These are phyloP conservation scores for Micromussa lordhowensis DNA, from an alignment of 92 coral and sea anemone genomes.

Conservation along the genomic window DNA sequence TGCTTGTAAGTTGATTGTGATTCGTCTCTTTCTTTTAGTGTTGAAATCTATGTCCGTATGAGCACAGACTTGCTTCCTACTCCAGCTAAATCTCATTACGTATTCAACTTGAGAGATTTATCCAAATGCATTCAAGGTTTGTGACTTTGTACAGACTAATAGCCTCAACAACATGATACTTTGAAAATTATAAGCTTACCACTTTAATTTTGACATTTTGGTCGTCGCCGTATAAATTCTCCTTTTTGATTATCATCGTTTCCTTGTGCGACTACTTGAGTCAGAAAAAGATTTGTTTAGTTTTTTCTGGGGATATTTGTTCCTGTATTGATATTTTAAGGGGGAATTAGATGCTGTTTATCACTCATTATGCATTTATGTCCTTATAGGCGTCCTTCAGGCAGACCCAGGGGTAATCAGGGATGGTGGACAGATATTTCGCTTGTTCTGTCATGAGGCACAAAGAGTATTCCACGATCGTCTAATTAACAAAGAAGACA, in stretches of 20 bases:
- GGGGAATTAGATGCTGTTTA: background rate
- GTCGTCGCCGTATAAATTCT: background rate
- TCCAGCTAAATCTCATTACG: conserved; percentile 98
- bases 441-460: conserved; percentile 97
- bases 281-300: no score
- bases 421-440: conserved; percentile 91
- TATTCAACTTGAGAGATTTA: conserved; percentile 95
- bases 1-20: no score
- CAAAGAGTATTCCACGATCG: conserved; percentile 99
- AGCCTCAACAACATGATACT: no score
- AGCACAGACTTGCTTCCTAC: conserved; percentile 97
- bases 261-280: no score
- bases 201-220: background rate
- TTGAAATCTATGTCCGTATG: conserved; percentile 97
- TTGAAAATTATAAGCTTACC: background rate
- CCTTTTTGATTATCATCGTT: background rate
- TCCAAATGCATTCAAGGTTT: conserved; percentile 98
- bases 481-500: conserved; percentile 94
- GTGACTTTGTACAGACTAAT: background rate
- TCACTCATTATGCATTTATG: background rate
- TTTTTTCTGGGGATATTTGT: no score
- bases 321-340: background rate
- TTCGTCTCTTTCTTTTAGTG: conserved; percentile 56
- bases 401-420: conserved; percentile 97
- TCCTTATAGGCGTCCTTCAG: conserved; percentile 88